Base-by-base conservation (phyloP, 2,888 invertebrate species). In the Cerastoderma edule region DNA sequence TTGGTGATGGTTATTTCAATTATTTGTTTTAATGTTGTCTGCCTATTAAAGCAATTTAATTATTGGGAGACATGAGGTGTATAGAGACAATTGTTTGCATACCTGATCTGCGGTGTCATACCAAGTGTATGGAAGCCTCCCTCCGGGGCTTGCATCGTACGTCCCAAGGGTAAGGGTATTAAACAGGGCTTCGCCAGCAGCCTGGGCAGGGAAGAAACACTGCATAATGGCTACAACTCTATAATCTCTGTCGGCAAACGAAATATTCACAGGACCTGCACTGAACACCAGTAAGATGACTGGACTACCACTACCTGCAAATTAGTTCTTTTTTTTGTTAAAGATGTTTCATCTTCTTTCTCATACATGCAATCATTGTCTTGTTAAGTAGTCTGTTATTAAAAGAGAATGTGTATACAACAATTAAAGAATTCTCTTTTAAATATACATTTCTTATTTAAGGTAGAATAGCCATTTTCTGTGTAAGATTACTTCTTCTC, bases 101-200 rank as follows among this genome's bases (percentile, higher is more conserved):
- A 85, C 85, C 83, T 85, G 85, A 70, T 81, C 75, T 39, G 71
- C 70, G 71, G 75, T 76, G 69, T 74, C 63, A 87, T 90, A 89
- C 92, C 92, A 92, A 1, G 92, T 92, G 67, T 85, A 85, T 5
- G 92, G 90, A 6, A 92, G 80, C 44, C 92, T 80, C 4, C 85
- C 92, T 4, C 89, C 90, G 13, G 91, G 91, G 57, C 77, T 80
- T 10, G 77, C 71, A 33, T 82, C 72, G 3, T 75, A 65, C 1
- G 81, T 87, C 35, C 75, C 80, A 71, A 83, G 85, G 32, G 82
- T 79, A 46, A 92, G 67, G 0, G 84, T 84, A 24, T 83, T 80
- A n/a, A 67, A 76, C 10, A 92, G 70, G 10, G 91, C 91, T 33
- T 87, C 88, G 0, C 92, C 92, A 0, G 90, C 83, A 0, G 88